Evolutionary conservation across 2,888 invertebrate species (phyloP), one percentile per base, ranked within the genome.

Genomic region (Charanyca ferruginea): DNA sequence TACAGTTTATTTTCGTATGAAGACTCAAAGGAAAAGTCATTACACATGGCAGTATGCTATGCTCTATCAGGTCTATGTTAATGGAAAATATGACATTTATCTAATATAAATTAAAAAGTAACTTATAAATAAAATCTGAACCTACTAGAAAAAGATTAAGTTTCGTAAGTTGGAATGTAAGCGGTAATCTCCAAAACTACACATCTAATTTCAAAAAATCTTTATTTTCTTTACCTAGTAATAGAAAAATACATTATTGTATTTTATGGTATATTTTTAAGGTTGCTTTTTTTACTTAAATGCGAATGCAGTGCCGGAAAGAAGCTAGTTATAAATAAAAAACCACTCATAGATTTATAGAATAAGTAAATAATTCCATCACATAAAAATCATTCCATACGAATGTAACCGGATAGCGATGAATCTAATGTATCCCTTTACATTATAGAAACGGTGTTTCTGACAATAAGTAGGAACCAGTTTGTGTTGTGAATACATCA

Each of bases 401-500:
- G 44, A 66, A 71, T 69, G 74, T 76, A 32, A 61, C 42, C 57
- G 66, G 76, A 60, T 77, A 81, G 66, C 73, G 81, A 83, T 86
- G 86, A 84, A 84, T 85, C 73, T 77, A 82, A 85, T 81, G 78
- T 73, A 75, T 73, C 70, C 74, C 79, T 83, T 79, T 77, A 82
- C 77, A 80, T 83, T 83, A 83, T 81, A 79, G 81, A 85, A 85
- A 84, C 82, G 86, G 83, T 83, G 81, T 85, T 83, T 83, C 84
- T 80, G 83, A 91, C 89, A 89, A 90, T 89, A 89, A 89, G 87
- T 85, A 85, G 83, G 80, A 86, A 87, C 83, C 86, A 83, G 88
- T 88, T 89, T 86, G 85, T 83, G 84, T 83, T 87, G 84, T 89
- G 89, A 91, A 91, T 91, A 91, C 90, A 90, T 92, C 91, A 91